Evolutionary conservation across 2,888 invertebrate species (phyloP).

Genomic region (Agrilus cyanescens): DNA sequence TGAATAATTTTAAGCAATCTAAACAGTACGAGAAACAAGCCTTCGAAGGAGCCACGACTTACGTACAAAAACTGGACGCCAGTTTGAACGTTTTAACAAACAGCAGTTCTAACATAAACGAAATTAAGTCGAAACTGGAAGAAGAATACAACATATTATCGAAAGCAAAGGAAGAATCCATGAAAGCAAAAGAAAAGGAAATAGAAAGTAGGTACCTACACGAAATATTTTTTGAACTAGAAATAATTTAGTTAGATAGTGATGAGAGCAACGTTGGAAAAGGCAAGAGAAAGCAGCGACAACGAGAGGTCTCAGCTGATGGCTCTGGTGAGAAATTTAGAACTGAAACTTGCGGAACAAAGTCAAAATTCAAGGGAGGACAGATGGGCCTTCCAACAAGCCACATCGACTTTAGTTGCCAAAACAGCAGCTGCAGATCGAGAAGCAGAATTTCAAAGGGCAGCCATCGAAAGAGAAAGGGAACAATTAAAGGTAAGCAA

Average conservation of each 20-base stretch:
- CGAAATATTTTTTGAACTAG: background rate
- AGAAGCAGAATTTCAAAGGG: conserved; percentile 47
- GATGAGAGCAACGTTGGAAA: conserved; percentile 44
- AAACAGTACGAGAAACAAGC: conserved; percentile 41
- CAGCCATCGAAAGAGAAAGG: conserved; percentile 44
- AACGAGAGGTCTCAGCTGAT: conserved; percentile 43
- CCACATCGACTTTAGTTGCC: conserved; percentile 47
- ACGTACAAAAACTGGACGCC: conserved; percentile 40
- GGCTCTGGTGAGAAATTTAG: conserved; percentile 42
- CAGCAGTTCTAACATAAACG: conserved; percentile 37
- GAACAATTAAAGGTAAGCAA: conserved; percentile 44
- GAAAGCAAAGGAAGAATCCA: conserved; percentile 37
- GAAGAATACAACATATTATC: conserved; percentile 36
- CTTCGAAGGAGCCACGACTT: conserved; percentile 39
- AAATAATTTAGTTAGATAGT: conserved; percentile 32
- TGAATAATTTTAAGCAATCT: conserved; percentile 47
- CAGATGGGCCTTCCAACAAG: conserved; percentile 42
- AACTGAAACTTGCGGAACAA: conserved; percentile 47
- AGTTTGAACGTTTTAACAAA: conserved; percentile 38
- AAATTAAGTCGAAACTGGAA: conserved; percentile 40
- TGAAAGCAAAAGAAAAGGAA: conserved; percentile 44
- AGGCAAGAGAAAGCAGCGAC: conserved; percentile 44
- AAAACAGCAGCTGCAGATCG: conserved; percentile 48
- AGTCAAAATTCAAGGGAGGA: conserved; percentile 36
- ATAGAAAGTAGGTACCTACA: conserved; percentile 36